phyloP scores from a whole-genome alignment of 2,797 vertebrate genomes.

The Megaceryle alcyon region DNA sequence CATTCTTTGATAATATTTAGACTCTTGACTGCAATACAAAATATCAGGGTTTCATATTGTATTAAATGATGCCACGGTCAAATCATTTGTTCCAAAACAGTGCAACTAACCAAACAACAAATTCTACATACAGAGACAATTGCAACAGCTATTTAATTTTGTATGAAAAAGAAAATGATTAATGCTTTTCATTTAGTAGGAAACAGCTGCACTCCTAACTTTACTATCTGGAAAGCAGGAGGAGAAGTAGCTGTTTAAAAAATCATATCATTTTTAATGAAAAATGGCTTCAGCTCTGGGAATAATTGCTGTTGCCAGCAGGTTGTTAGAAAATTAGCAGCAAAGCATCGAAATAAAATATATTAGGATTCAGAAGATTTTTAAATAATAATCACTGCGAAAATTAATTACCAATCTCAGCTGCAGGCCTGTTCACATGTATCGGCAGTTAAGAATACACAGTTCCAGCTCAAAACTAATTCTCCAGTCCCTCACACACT shows the following conservation, averaged over 20 bases:
- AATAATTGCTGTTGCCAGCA: not conserved
- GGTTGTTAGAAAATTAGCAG: not conserved
- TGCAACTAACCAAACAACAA: not conserved
- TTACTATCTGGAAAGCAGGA: conserved; percentile 2
- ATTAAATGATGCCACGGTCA: not conserved
- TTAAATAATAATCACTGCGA: not conserved
- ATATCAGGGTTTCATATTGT: not conserved
- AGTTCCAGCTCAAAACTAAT: not conserved
- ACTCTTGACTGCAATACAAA: not conserved
- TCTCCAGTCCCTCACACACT: not conserved
- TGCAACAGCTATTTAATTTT: not conserved
- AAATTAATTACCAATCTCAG: conserved; percentile 25
- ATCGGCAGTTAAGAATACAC: not conserved
- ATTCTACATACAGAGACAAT: not conserved
- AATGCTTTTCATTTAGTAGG: conserved; percentile 2
- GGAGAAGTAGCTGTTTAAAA: conserved; percentile 1
- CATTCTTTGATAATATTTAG: not conserved
- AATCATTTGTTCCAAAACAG: not conserved
- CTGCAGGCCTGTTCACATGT: not conserved
- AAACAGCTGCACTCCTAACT: conserved; percentile 20
- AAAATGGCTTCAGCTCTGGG: not conserved
- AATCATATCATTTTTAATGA: not conserved
- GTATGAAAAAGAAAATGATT: not conserved
- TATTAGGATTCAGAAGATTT: not conserved
- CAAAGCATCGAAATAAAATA: not conserved